These are phyloP conservation scores for Ctenicera cuprea DNA, from an alignment of 2,888 invertebrate genomes.

Conservation along the genomic window DNA sequence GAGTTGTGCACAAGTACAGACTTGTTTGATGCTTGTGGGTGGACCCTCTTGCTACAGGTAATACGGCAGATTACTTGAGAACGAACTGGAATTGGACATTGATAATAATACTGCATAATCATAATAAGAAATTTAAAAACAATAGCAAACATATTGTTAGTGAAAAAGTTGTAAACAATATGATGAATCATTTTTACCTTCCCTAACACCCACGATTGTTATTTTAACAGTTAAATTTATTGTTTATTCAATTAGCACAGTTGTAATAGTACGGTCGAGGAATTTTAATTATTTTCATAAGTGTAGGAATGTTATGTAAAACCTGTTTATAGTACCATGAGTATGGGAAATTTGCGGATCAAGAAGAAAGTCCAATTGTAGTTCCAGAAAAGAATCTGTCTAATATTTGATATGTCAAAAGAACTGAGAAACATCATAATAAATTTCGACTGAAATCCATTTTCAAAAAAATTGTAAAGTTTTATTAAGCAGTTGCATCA, in stretches of 20 bases:
- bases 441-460: no score
- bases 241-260: constrained; percentile 21
- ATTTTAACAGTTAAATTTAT: constrained; percentile 6
- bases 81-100: no score
- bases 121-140: neutral
- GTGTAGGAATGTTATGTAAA: constrained; percentile 10
- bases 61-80: no score
- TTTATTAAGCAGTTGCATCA: no score
- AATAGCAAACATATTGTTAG: neutral
- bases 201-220: constrained; percentile 6
- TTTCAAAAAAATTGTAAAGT: no score
- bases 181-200: constrained; percentile 11
- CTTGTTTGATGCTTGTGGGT: no score
- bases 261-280: neutral
- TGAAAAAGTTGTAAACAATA: constrained; percentile 11
- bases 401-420: no score
- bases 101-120: neutral
- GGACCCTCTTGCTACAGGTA: no score
- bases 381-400: no score
- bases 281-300: constrained; percentile 12
- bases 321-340: neutral
- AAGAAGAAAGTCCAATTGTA: neutral
- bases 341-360: no score
- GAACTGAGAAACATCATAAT: no score
- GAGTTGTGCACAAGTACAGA: no score